Evolutionary conservation across 2,113 vertebrate genomes (phyloP), one percentile per base, ranked within the genome.

Genomic region (Cisticola juncidis): DNA sequence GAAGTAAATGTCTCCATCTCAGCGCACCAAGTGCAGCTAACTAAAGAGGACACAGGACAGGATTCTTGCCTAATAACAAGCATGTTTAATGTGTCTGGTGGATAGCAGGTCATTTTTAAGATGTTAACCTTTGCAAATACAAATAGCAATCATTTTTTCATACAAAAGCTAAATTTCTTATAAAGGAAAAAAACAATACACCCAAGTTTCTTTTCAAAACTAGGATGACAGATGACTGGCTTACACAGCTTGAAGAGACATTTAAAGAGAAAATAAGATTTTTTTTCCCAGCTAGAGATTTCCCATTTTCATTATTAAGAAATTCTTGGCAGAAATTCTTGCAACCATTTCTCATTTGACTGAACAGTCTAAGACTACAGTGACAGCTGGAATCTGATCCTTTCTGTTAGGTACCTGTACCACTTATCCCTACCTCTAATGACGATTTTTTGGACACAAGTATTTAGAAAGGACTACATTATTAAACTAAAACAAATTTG

Each of bases 301-400:
- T 87, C 81, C 78, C 57, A 53, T 69, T 89, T 96, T 87, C 45
- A 77, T 65, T 82, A 92, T 80, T 69, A 72, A 69, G 50, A 92
- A 60, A 91, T 85, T 82, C 54, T 85, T 90, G 84, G 89, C 73
- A 87, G 36, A 90, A 92, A n/a, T 72, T 61, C 64, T 66, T 87
- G 23, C 57, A 82, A 86, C 4, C 23, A 90, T 91, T 92, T 81
- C 70, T 86, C 47, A 74, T 40, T 76, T 79, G 60, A 74, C 61
- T 61, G 38, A 95, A 82, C 12, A 42, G 42, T 54, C 53, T 57
- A 85, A 22, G 36, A 81, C 64, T 69, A 53, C 42, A 57, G 14
- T 54, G 36, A 87, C 18, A 78, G 35, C 50, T 65, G 36, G 50
- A 81, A 89, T 24, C 31, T 28, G 53, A 95, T 44, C 42, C 45